Percentiles rank a stretch among this genome's conserved stretches.
phyloP scores from a whole-genome alignment of 2,113 vertebrate species.

The Paracanthobrama guichenoti region DNA sequence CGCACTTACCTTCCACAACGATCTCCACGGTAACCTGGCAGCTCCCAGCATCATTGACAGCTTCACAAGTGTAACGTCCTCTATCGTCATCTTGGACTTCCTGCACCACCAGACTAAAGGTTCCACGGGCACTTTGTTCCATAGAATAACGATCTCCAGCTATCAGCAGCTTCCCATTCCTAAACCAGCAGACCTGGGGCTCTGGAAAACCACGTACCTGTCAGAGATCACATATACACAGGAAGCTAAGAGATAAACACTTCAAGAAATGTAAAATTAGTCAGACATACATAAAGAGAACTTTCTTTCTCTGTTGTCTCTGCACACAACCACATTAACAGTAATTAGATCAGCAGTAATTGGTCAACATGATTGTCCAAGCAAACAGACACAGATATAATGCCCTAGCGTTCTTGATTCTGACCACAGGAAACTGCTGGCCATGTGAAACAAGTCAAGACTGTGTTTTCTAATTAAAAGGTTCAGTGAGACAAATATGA shows the following conservation, averaged over 20 bases:
- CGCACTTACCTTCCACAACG: constrained; percentile 81
- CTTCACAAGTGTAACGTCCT: constrained; percentile 89
- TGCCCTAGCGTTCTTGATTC: background rate
- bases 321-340: background rate
- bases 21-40: constrained; percentile 89
- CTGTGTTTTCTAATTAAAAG: constrained; percentile 47
- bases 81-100: constrained; percentile 76
- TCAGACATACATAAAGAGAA: background rate
- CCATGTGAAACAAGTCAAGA: constrained; percentile 42
- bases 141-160: constrained; percentile 72
- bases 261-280: background rate
- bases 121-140: constrained; percentile 76
- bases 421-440: constrained; percentile 39
- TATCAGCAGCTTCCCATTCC: constrained; percentile 79
- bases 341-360: background rate
- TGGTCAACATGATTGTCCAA: background rate
- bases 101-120: constrained; percentile 83
- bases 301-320: background rate
- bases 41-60: constrained; percentile 80
- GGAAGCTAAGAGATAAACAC: background rate
- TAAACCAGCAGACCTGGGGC: constrained; percentile 86
- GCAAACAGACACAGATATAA: background rate
- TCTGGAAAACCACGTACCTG: constrained; percentile 88
- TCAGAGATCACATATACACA: constrained; percentile 37
- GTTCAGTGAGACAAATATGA: background rate